Base-by-base conservation (phyloP, 2,888 invertebrate genomes). In the Noctuana brunneofusca region DNA sequence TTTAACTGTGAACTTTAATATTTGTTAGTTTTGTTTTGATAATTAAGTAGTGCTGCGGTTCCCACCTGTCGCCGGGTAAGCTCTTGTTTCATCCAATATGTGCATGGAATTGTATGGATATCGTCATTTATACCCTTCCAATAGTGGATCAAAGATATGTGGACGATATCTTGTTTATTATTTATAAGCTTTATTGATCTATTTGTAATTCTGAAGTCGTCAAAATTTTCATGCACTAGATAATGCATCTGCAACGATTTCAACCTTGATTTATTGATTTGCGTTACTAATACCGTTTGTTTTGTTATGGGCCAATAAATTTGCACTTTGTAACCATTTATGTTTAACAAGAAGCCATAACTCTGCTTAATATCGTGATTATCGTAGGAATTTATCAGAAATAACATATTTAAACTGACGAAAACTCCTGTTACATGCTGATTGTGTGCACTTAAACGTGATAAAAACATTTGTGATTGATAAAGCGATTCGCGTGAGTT, bases 11-110 rank as follows among this genome's bases (percentile, higher is more conserved):
- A 66, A 66, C 68, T 54, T 64, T 60, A 55, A 0, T n/a, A n/a
- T n/a, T n/a, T n/a, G n/a, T 58, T 65, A 66, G 43, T 65, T 65
- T 67, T 71, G 53, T 32, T 52, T 59, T 53, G 43, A 20, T 53
- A 43, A 18, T 74, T 77, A 73, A 71, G 68, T 72, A 68, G 68
- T 12, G 32, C 52, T 43, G 41, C 55, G 54, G 55, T 64, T 53
- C 71, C 69, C 84, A 87, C 84, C 84, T 85, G 86, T 86, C 83
- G 83, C 85, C 86, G 80, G 87, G 88, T 87, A 80, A 79, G 87
- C 81, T 64, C 69, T 73, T 73, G 70, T 73, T 71, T 75, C 70
- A 64, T 53, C 41, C 16, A 52, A 38, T 59, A 53, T 16, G 24
- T 58, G 52, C 53, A 53, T 52, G 41, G 30, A 58, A 20, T 43